Percentiles rank a stretch among this genome's conserved stretches.
These are phyloP conservation scores for Tigriopus californicus DNA, from an alignment of 2,888 invertebrate species.

Conservation along the genomic window DNA sequence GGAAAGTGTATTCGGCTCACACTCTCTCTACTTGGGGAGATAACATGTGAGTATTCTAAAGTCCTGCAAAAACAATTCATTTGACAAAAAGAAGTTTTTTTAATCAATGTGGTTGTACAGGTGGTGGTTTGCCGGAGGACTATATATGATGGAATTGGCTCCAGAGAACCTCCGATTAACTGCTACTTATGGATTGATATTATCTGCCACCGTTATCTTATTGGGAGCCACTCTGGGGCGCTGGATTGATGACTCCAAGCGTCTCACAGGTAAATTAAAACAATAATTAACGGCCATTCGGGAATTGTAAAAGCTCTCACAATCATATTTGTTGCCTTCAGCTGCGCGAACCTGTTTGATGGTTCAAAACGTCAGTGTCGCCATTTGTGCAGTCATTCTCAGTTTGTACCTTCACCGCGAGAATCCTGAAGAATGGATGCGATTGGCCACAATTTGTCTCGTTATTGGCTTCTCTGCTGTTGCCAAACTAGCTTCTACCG, in stretches of 20 bases:
- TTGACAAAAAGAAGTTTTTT: no score
- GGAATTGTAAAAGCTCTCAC: no score
- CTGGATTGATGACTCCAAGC: conserved; percentile 31
- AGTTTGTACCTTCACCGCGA: neutral
- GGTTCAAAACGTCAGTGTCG: neutral
- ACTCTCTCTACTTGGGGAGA: conserved; percentile 31
- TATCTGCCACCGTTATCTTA: conserved; percentile 27
- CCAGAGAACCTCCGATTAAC: conserved; percentile 28
- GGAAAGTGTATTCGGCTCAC: neutral
- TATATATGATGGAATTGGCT: neutral
- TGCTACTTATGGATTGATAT: conserved; percentile 30
- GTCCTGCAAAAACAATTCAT: no score
- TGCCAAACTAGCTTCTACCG: neutral
- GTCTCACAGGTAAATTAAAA: conserved; percentile 26
- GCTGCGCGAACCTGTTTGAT: neutral
- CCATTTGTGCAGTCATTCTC: neutral
- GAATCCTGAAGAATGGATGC: neutral
- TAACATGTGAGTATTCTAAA: conserved; percentile 31
- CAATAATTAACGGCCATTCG: no score
- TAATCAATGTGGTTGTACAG: no score
- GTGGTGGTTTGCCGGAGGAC: neutral
- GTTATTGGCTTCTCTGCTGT: neutral
- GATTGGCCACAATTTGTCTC: neutral
- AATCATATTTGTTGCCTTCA: no score
- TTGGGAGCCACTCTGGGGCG: conserved; percentile 32